phyloP scores from a whole-genome alignment of 2,113 vertebrate genomes.

The Caloenas nicobarica region DNA sequence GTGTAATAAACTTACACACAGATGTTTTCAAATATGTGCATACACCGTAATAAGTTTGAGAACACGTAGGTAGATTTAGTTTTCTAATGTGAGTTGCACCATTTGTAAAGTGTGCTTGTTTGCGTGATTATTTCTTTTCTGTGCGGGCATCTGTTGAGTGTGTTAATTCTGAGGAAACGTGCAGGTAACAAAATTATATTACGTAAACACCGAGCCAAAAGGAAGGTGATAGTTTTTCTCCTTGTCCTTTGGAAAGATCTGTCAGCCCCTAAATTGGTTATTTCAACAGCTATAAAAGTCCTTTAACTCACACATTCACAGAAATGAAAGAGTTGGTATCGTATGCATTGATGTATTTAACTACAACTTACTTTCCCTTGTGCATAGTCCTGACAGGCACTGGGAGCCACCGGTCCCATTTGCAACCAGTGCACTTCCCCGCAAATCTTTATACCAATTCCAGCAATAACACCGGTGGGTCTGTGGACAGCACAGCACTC shows the following conservation, averaged over 20 bases:
- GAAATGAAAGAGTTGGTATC: background rate
- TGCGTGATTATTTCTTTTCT: conserved; percentile 5
- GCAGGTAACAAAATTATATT: background rate
- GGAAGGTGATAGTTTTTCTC: background rate
- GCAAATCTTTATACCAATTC: background rate
- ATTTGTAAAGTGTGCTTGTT: background rate
- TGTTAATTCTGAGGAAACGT: background rate
- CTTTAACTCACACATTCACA: background rate
- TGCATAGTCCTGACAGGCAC: background rate
- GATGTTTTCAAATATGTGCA: background rate
- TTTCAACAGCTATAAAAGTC: background rate
- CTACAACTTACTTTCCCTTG: background rate
- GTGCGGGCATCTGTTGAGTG: background rate
- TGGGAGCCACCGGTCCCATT: background rate
- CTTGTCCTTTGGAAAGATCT: background rate
- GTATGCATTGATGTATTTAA: background rate
- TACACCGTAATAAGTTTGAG: background rate
- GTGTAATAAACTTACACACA: background rate
- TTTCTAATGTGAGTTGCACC: background rate
- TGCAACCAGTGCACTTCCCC: background rate
- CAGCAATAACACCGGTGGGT: accelerated
- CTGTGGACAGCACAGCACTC: background rate
- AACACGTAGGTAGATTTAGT: background rate
- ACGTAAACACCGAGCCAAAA: background rate
- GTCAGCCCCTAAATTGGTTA: background rate